A percentile compares a stretch with the other conserved stretches of the same genome.
These are phyloP conservation scores for Indicator indicator DNA, from an alignment of 2,113 vertebrate species.

Conservation along the genomic window DNA sequence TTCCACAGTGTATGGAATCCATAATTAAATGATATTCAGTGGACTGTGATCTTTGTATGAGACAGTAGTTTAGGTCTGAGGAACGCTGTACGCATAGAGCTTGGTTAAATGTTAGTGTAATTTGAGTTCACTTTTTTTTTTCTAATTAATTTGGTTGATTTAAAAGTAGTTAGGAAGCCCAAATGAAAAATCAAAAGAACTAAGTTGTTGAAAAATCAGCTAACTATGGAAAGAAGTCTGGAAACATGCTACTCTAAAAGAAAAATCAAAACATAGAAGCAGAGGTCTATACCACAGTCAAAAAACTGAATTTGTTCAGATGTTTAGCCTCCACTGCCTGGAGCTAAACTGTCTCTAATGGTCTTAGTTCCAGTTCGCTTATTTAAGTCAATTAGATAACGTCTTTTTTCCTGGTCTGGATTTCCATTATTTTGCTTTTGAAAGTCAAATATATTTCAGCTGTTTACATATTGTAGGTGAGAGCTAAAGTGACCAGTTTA, in stretches of 20 bases:
- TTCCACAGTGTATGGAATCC: not conserved
- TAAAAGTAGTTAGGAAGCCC: slow-evolving; percentile 5
- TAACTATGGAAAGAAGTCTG: not conserved
- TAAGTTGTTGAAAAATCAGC: not conserved
- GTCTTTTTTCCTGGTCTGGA: not conserved
- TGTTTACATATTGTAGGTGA: not conserved
- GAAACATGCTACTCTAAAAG: not conserved
- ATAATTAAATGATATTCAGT: slow-evolving; percentile 51
- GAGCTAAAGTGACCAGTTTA: not conserved
- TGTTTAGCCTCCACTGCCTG: not conserved
- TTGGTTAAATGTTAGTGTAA: slow-evolving; percentile 46
- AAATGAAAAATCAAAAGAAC: slow-evolving; percentile 6
- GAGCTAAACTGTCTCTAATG: not conserved
- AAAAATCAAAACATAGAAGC: not conserved
- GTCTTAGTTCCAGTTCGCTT: not conserved
- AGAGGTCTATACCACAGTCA: not conserved
- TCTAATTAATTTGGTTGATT: slow-evolving; percentile 55
- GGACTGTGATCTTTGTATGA: slow-evolving; percentile 12
- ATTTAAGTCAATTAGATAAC: not conserved
- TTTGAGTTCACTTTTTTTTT: slow-evolving; percentile 40
- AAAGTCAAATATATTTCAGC: not conserved
- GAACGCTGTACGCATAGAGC: not conserved
- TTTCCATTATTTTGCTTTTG: not conserved
- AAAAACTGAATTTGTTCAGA: not conserved
- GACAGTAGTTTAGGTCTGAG: not conserved